A percentile compares a stretch with the other conserved stretches of the same genome.
Conservation (phyloP, 2,888 invertebrate species). For the Gerris lacustris region DNA sequence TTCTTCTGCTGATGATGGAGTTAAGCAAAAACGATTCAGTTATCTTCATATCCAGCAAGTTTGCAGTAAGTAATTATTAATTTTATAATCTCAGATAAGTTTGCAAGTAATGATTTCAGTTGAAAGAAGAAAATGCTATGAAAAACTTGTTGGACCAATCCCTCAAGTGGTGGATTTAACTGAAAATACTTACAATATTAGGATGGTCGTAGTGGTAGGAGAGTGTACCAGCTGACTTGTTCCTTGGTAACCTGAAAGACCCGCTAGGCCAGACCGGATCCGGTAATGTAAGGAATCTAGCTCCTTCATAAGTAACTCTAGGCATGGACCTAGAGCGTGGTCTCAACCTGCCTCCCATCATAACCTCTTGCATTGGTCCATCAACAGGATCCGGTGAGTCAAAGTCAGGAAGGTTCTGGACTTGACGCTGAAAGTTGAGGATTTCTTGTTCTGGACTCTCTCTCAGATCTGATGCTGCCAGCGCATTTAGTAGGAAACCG, state of each 20-base stretch:
- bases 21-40: too few species aligned
- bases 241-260: conserved; percentile 32
- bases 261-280: conserved; percentile 33
- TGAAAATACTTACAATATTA: conserved; percentile 5
- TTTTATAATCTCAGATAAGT: too few species aligned
- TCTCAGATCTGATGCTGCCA: conserved; percentile 14
- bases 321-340: conserved; percentile 40
- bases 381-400: conserved; percentile 36
- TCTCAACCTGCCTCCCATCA: conserved; percentile 32
- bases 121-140: too few species aligned
- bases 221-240: conserved; percentile 34
- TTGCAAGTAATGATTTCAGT: too few species aligned
- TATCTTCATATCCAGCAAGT: too few species aligned
- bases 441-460: conserved; percentile 41
- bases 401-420: conserved; percentile 44
- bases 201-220: conserved; percentile 31
- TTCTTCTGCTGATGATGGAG: too few species aligned
- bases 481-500: conserved; percentile 14
- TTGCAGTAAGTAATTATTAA: too few species aligned
- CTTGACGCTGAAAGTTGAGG: conserved; percentile 44
- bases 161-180: too few species aligned
- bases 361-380: conserved; percentile 28
- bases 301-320: conserved; percentile 37
- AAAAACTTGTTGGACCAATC: too few species aligned
- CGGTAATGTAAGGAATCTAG: conserved; percentile 35